Conservation (phyloP, 2,888 invertebrate species). For the Hypena proboscidalis region DNA sequence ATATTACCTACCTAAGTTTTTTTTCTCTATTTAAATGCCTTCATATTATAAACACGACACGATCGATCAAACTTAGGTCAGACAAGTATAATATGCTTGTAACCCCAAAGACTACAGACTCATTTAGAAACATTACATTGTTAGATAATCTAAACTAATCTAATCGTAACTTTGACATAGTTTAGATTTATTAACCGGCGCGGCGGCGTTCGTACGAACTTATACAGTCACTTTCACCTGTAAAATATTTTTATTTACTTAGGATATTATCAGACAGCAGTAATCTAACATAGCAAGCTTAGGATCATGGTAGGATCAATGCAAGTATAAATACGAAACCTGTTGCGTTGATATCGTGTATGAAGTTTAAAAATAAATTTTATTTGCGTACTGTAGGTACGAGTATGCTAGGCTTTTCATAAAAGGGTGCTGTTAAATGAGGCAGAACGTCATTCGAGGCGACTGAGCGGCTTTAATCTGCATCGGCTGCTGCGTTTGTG, state of each 20-base stretch:
- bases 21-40: constrained; percentile 15
- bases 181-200: neutral
- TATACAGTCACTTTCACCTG: constrained; percentile 8
- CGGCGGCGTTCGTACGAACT: no score
- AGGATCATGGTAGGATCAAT: constrained; percentile 13
- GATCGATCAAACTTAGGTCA: constrained; percentile 37
- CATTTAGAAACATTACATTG: constrained; percentile 9
- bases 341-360: constrained; percentile 31
- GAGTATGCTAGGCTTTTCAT: constrained; percentile 35
- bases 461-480: constrained; percentile 38
- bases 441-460: constrained; percentile 32
- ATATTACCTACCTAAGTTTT: constrained; percentile 16
- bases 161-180: neutral
- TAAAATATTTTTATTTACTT: constrained; percentile 13
- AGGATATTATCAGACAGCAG: constrained; percentile 10
- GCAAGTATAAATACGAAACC: constrained; percentile 38
- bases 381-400: constrained; percentile 26
- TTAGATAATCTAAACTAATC: constrained; percentile 2
- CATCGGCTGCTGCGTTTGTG: constrained; percentile 37
- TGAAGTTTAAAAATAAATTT: constrained; percentile 43
- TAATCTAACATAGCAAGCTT: constrained; percentile 23
- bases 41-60: constrained; percentile 21
- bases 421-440: constrained; percentile 39
- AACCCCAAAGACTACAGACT: constrained; percentile 9
- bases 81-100: constrained; percentile 7